phyloP scores from a whole-genome alignment of 2,797 vertebrate species.

The Mionectes olivaceus region DNA sequence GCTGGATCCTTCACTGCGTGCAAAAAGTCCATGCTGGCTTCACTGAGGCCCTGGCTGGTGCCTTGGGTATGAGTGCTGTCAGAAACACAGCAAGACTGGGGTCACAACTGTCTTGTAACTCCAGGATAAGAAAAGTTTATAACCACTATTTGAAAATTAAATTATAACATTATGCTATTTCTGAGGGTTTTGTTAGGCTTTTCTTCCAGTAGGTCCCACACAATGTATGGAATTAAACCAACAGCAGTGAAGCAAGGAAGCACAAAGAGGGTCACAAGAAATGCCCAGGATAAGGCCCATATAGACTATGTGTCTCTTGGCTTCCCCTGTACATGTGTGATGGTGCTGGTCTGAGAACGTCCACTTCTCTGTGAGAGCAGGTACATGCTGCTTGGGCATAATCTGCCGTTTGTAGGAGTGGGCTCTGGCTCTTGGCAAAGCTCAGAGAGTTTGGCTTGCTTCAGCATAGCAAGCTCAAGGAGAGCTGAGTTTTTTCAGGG shows the following conservation, averaged over 20 bases:
- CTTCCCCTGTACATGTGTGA: rapidly evolving
- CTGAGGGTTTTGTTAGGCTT: not conserved
- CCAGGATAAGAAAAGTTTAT: not conserved
- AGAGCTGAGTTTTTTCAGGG: not conserved
- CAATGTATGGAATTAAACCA: not conserved
- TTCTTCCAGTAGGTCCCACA: not conserved
- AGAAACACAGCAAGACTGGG: not conserved
- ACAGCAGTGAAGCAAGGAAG: not conserved
- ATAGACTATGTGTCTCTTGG: not conserved
- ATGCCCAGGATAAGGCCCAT: not conserved
- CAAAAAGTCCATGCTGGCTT: not conserved
- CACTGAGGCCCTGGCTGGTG: not conserved
- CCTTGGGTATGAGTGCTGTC: not conserved
- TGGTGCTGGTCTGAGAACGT: not conserved
- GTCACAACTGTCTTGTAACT: not conserved
- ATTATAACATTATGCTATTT: not conserved
- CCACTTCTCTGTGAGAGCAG: not conserved
- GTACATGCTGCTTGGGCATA: not conserved
- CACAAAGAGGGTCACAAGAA: not conserved
- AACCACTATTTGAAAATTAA: not conserved
- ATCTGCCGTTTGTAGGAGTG: not conserved
- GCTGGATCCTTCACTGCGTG: not conserved
- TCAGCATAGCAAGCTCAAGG: not conserved
- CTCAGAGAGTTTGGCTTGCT: not conserved
- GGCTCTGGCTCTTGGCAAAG: not conserved